Evolutionary conservation across 2,797 vertebrate species (phyloP).

Genomic region (Esox masquinongy): DNA sequence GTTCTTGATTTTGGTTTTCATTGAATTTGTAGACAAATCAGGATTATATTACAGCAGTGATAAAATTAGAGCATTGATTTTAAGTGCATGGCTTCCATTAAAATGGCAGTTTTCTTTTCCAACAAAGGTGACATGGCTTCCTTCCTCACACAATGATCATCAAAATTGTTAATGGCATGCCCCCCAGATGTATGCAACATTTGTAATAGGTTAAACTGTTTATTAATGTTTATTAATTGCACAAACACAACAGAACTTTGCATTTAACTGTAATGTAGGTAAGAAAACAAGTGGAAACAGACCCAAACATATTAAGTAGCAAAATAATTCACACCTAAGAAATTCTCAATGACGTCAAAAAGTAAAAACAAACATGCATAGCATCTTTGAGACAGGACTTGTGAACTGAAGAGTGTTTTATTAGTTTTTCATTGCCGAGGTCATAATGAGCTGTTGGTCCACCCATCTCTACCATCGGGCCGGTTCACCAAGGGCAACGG

Average conservation of each 20-base stretch:
- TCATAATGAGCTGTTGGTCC: constrained; percentile 52
- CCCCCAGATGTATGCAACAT: too few relatives aligned
- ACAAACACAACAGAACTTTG: neutral
- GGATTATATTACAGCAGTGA: too few relatives aligned
- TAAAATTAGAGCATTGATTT: too few relatives aligned
- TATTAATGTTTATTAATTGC: neutral
- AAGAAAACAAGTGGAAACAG: neutral
- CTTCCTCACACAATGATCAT: too few relatives aligned
- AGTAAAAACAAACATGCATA: neutral
- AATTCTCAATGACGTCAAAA: neutral
- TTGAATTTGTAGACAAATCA: too few relatives aligned
- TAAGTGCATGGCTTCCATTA: too few relatives aligned
- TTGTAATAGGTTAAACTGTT: neutral
- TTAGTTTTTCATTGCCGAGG: constrained; percentile 38
- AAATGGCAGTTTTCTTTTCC: too few relatives aligned
- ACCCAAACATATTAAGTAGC: neutral
- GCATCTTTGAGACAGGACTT: neutral
- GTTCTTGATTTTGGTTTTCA: too few relatives aligned
- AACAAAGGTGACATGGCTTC: too few relatives aligned
- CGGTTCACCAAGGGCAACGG: constrained; percentile 30
- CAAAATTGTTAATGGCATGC: too few relatives aligned
- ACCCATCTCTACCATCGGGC: constrained; percentile 11
- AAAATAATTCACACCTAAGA: neutral
- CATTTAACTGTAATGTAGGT: neutral
- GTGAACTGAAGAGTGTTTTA: neutral